A percentile compares a stretch with the other conserved stretches of the same genome.
phyloP scores from a whole-genome alignment of 1,140 invertebrate species.

The Chrysoperla carnea region DNA sequence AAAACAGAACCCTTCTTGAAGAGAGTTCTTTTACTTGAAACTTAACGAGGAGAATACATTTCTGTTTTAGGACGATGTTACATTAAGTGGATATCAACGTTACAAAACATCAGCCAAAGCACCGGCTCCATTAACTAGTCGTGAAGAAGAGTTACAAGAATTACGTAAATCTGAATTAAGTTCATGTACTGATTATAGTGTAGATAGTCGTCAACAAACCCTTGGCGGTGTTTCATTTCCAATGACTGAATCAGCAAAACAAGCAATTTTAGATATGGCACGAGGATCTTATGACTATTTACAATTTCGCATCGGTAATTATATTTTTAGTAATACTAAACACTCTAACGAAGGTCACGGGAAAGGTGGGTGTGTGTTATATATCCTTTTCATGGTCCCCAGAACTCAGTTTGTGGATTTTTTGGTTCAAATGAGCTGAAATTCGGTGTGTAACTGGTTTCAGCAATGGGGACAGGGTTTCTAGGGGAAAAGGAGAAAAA shows the following conservation, averaged over 20 bases:
- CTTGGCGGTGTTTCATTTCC: conserved; percentile 86
- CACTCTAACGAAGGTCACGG: not conserved
- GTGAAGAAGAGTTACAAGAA: conserved; percentile 77
- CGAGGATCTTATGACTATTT: conserved; percentile 51
- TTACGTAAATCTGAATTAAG: conserved; percentile 57
- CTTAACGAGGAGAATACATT: too few species aligned
- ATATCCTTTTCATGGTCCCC: too few species aligned
- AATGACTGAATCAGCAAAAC: conserved; percentile 60
- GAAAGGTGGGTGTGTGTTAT: conserved; percentile 1
- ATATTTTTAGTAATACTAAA: not conserved
- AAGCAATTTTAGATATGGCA: conserved; percentile 49
- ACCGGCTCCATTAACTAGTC: conserved; percentile 72
- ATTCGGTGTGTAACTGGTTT: too few species aligned
- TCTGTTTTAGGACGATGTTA: conserved; percentile 56
- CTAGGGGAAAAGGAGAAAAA: too few species aligned
- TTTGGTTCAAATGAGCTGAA: too few species aligned
- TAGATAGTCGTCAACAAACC: conserved; percentile 79
- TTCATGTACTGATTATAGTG: conserved; percentile 56
- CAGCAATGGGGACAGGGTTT: too few species aligned
- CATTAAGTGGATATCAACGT: conserved; percentile 60
- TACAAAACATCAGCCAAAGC: conserved; percentile 58
- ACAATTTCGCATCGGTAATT: conserved; percentile 53
- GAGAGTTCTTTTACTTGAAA: too few species aligned
- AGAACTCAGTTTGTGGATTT: too few species aligned
- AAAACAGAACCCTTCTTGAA: too few species aligned